Base-by-base conservation (phyloP, 2,888 invertebrate genomes). In the Erebia palarica region DNA sequence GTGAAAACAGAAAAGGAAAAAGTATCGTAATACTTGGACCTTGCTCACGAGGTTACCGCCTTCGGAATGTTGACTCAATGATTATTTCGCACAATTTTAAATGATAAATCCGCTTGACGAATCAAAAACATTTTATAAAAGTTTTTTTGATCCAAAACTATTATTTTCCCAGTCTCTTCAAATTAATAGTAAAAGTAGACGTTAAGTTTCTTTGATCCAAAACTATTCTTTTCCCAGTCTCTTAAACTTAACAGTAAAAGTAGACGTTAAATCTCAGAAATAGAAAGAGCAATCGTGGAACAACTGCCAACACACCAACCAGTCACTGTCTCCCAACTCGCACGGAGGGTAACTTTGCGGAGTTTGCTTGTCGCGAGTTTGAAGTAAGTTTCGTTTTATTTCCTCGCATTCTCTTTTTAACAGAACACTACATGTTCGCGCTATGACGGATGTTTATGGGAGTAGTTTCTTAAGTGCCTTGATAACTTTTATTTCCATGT, bases 391-490 rank as follows among this genome's bases (percentile, higher is more conserved):
- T 4, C 47, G 49, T 64, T 57, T 69, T 64, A 64, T 47, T 57
- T 47, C 63, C 63, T 64, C 36, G 51, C 47, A 64, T 69, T 63
- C 69, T 42, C 21, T 57, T 57, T 57, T n/a, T 63, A 27, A 51
- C 16, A 57, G 44, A 63, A 47, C 57, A 27, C 57, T 51, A 16
- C n/a, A 51, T 49, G 49, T 18, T 21, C 21, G 27, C 10, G 58
- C 27, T 18, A 14, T 64, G 63, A 64, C 49, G 51, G 63, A 58
- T 69, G 69, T 64, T 64, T 58, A 64, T 64, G 36, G 69, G n/a
- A 16, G 11, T 64, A 58, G 64, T 69, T 69, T 36, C 64, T 36
- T 61, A 64, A 69, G 69, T 63, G 47, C 47, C 44, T 63, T 42
- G 27, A 14, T 68, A 69, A 58, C 64, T 69, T 57, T 57, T 57